These are phyloP conservation scores for Blastomussa wellsi DNA, from an alignment of 92 coral and sea anemone species.

Conservation along the genomic window DNA sequence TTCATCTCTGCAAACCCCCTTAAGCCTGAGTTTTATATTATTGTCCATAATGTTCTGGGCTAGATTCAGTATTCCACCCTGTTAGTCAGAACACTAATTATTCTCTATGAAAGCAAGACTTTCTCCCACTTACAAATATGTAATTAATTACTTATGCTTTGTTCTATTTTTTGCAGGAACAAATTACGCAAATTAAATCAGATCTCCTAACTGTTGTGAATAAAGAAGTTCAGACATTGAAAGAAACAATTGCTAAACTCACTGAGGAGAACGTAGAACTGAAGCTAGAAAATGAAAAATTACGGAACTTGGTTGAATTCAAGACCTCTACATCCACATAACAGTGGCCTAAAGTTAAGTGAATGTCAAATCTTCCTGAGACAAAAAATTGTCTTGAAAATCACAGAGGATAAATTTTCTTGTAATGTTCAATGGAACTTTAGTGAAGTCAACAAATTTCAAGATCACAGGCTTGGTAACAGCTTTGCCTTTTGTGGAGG, in stretches of 20 bases:
- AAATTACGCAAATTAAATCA: constrained; percentile 93
- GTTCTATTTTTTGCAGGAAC: constrained; percentile 70
- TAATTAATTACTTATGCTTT: not conserved
- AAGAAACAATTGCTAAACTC: constrained; percentile 92
- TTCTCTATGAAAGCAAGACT: not conserved
- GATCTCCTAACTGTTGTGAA: constrained; percentile 91
- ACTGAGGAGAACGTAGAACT: constrained; percentile 90
- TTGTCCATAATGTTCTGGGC: not conserved
- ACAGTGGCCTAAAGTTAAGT: constrained; percentile 9
- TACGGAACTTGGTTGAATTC: constrained; percentile 70
- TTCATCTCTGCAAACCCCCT: not conserved
- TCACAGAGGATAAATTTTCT: not conserved
- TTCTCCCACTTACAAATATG: no score
- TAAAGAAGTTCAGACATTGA: constrained; percentile 96
- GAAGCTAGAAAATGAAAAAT: constrained; percentile 89
- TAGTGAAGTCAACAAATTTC: not conserved
- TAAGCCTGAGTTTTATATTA: not conserved
- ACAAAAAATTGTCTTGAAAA: not conserved
- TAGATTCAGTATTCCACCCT: not conserved
- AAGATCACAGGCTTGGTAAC: not conserved
- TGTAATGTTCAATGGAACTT: not conserved
- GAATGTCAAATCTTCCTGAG: not conserved
- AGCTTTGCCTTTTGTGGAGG: not conserved
- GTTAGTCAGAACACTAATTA: no score
- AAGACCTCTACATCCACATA: constrained; percentile 18